Conservation (phyloP, 2,797 vertebrate genomes). For the Amazona finschi region DNA sequence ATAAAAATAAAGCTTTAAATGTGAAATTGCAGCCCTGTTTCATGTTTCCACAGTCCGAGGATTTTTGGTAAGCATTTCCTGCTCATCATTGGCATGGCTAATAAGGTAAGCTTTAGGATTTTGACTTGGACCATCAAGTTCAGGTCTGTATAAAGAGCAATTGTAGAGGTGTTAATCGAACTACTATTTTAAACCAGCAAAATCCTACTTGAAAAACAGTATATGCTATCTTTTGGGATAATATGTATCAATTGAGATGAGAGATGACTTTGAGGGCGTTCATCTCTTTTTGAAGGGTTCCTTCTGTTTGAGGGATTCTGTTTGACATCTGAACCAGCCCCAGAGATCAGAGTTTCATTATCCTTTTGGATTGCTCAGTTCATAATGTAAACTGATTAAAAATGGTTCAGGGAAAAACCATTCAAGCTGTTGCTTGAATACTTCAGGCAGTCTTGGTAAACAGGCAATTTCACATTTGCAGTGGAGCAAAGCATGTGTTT, state of each 20-base stretch:
- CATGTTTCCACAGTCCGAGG: rapidly evolving
- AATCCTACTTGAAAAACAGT: not conserved
- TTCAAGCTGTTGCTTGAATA: not conserved
- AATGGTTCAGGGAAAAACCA: not conserved
- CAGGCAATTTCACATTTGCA: not conserved
- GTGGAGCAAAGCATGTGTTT: rapidly evolving
- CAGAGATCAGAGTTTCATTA: not conserved
- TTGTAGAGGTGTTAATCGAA: not conserved
- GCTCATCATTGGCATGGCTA: rapidly evolving
- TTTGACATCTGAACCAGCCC: not conserved
- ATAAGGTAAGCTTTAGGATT: not conserved
- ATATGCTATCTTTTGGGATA: not conserved
- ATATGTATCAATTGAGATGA: not conserved
- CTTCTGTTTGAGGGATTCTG: not conserved
- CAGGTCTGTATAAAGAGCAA: not conserved
- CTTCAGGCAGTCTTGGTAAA: not conserved
- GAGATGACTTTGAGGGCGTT: not conserved
- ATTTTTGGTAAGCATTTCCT: not conserved
- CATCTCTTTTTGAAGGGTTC: not conserved
- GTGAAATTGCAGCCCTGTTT: rapidly evolving
- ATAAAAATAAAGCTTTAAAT: not conserved
- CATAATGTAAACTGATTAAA: rapidly evolving
- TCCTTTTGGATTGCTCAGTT: not conserved
- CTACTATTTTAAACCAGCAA: not conserved
- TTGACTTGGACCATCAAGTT: not conserved